Percentiles rank a stretch among this genome's conserved stretches.
Conservation (phyloP, 1,140 invertebrate species). For the Thaumatotibia leucotreta region DNA sequence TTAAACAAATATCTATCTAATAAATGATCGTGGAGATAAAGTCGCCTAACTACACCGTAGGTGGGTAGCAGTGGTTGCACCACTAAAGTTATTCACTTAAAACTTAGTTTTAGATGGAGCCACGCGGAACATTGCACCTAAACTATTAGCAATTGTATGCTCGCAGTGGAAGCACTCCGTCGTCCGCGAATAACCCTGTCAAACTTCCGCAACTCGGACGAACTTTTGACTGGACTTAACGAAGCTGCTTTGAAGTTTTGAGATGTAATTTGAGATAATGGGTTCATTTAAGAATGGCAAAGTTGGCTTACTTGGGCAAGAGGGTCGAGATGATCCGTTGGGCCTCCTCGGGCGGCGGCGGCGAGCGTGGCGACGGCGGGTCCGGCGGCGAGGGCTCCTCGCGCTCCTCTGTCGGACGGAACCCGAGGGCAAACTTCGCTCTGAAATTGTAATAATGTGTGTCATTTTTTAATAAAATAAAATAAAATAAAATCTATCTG, state of each 20-base stretch:
- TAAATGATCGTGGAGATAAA: too few species aligned
- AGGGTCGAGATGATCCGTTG: constrained; percentile 85
- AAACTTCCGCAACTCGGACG: neutral
- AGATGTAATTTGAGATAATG: constrained; percentile 10
- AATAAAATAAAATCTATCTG: too few species aligned
- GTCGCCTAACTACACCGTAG: too few species aligned
- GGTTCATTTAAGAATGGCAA: neutral
- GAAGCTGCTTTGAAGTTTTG: constrained; percentile 9
- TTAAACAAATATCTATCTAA: too few species aligned
- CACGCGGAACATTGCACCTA: neutral
- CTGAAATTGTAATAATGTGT: constrained; percentile 52
- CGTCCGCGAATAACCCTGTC: neutral
- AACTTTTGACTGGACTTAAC: constrained; percentile 7
- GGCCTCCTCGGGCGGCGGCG: constrained; percentile 85
- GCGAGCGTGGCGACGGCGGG: constrained; percentile 68
- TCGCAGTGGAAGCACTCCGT: neutral
- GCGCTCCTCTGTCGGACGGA: constrained; percentile 82
- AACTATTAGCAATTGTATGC: neutral
- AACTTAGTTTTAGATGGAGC: neutral
- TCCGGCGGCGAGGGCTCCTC: constrained; percentile 77
- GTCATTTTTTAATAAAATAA: too few species aligned
- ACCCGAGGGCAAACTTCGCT: constrained; percentile 82
- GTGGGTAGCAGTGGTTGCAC: neutral
- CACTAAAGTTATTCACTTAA: neutral
- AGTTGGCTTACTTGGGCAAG: constrained; percentile 80